A percentile compares a stretch with the other conserved stretches of the same genome.
Conservation (phyloP, 1,140 invertebrate species). For the Sycophila sp. region DNA sequence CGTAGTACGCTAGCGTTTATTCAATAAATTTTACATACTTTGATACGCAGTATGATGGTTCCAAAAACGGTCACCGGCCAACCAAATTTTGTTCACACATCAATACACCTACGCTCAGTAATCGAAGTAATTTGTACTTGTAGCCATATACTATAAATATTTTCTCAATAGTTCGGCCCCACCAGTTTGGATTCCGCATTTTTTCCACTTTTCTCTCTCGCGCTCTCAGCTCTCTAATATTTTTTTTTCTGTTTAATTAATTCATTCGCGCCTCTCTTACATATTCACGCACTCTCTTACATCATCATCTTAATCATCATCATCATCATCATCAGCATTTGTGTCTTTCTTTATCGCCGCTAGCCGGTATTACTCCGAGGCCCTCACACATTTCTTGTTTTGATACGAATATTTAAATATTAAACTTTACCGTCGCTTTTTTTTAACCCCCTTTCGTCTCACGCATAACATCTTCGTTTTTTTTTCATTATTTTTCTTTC, state of each 20-base stretch:
- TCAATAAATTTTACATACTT: slow-evolving; percentile 69
- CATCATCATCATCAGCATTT: slow-evolving; percentile 2
- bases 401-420: slow-evolving; percentile 68
- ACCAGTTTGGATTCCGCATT: slow-evolving; percentile 56
- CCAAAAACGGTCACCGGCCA: slow-evolving; percentile 68
- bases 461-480: slow-evolving; percentile 29
- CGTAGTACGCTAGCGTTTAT: slow-evolving; percentile 68
- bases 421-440: slow-evolving; percentile 55
- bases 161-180: slow-evolving; percentile 65
- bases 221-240: slow-evolving; percentile 41
- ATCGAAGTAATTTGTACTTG: slow-evolving; percentile 70
- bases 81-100: slow-evolving; percentile 69
- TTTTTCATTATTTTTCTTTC: slow-evolving; percentile 49
- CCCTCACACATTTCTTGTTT: slow-evolving; percentile 64
- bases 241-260: slow-evolving; percentile 47
- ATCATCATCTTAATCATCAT: neutral
- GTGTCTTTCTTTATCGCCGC: slow-evolving; percentile 55
- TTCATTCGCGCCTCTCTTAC: slow-evolving; percentile 41
- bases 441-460: slow-evolving; percentile 24
- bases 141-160: slow-evolving; percentile 69
- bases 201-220: slow-evolving; percentile 42
- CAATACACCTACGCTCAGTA: slow-evolving; percentile 68
- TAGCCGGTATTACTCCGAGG: slow-evolving; percentile 62
- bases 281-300: neutral
- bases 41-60: slow-evolving; percentile 68